These are phyloP conservation scores for Agrotis clavis DNA, from an alignment of 2,888 invertebrate species.

Conservation along the genomic window DNA sequence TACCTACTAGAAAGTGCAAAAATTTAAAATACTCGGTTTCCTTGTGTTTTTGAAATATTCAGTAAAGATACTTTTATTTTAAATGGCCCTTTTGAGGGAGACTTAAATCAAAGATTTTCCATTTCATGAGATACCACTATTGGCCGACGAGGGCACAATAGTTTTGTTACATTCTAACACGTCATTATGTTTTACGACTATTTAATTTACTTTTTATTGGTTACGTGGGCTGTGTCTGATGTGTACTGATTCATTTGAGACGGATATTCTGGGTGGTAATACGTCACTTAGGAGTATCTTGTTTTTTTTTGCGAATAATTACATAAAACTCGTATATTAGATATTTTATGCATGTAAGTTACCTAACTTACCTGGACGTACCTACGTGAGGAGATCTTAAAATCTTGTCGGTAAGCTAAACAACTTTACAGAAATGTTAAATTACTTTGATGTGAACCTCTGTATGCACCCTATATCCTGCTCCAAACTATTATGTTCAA, in stretches of 20 bases:
- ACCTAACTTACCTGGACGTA: too few species aligned
- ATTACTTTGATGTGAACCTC: background rate
- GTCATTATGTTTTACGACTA: conserved; percentile 52
- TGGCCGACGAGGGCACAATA: background rate
- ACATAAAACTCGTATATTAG: background rate
- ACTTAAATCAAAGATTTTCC: too few species aligned
- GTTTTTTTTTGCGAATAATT: conserved; percentile 3
- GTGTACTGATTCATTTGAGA: conserved; percentile 29
- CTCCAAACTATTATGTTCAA: too few species aligned
- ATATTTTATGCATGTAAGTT: background rate
- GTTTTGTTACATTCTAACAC: conserved; percentile 42
- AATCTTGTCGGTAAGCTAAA: background rate
- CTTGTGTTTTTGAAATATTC: too few species aligned
- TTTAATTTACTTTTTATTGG: conserved; percentile 63
- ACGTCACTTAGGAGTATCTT: background rate
- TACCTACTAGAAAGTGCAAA: too few species aligned
- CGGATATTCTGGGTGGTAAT: conserved; percentile 57
- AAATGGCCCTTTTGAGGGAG: too few species aligned
- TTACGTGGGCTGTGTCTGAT: conserved; percentile 30
- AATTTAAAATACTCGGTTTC: too few species aligned
- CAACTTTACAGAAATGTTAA: background rate
- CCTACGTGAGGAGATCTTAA: background rate
- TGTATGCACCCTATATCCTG: too few species aligned
- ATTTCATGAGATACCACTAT: background rate
- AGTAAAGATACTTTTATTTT: too few species aligned